Conservation (phyloP, 2,113 vertebrate species). For the Myanophis thanlyinensis region DNA sequence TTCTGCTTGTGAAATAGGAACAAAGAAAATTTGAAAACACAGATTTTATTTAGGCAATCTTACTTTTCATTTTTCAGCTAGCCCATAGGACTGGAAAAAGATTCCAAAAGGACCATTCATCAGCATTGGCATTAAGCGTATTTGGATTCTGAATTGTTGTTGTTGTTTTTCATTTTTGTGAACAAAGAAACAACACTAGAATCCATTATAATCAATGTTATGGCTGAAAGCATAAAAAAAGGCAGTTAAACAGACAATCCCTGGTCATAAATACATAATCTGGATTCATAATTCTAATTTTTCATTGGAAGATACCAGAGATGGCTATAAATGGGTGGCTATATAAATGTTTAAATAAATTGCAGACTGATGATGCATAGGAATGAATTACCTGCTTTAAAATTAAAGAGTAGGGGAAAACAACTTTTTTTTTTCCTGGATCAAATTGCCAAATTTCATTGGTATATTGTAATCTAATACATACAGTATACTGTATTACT, state of each 20-base stretch:
- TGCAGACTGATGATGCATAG: not conserved
- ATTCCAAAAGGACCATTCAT: not conserved
- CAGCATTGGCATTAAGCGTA: not conserved
- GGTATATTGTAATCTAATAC: not conserved
- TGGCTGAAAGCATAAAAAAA: not conserved
- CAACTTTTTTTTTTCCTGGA: not conserved
- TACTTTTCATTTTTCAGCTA: not conserved
- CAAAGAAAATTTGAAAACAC: not conserved
- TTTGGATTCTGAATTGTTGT: not conserved
- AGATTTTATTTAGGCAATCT: not conserved
- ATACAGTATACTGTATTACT: not conserved
- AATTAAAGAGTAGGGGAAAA: conserved; percentile 16
- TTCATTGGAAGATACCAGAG: not conserved
- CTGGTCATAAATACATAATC: not conserved
- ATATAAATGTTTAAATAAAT: no score
- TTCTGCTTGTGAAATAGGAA: not conserved
- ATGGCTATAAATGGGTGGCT: not conserved
- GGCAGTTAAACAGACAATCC: not conserved
- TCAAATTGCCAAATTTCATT: conserved; percentile 16
- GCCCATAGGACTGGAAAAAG: not conserved
- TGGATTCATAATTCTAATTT: not conserved
- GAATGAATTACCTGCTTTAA: not conserved
- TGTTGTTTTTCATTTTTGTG: not conserved
- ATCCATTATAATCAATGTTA: not conserved
- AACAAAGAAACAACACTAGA: not conserved